Evolutionary conservation across 2,888 invertebrate species (phyloP).

Genomic region (Octonoba sinensis): DNA sequence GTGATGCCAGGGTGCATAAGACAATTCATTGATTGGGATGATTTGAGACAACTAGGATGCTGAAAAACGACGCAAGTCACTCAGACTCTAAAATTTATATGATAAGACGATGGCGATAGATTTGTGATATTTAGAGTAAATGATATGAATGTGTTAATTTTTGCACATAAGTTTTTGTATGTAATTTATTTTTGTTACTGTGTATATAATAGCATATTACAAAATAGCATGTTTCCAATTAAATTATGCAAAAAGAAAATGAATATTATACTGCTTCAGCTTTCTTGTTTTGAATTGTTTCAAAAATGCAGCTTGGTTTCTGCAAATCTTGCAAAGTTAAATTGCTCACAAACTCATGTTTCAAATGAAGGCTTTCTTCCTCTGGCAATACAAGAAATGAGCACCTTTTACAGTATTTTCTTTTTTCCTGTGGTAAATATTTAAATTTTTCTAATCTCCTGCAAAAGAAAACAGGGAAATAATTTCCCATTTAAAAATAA

Average conservation of each 20-base stretch:
- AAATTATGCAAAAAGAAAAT: neutral
- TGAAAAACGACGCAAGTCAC: too few relatives aligned
- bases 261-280: constrained; percentile 77
- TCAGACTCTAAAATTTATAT: too few relatives aligned
- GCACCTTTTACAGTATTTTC: constrained; percentile 70
- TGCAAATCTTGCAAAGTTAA: constrained; percentile 67
- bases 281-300: constrained; percentile 80
- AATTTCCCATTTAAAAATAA: too few relatives aligned
- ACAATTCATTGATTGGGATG: too few relatives aligned
- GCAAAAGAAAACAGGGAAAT: constrained; percentile 65
- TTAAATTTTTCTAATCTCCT: constrained; percentile 73
- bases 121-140: too few relatives aligned
- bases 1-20: too few relatives aligned
- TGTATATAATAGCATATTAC: too few relatives aligned
- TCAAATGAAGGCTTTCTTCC: constrained; percentile 67
- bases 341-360: constrained; percentile 67
- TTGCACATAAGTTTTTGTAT: too few relatives aligned
- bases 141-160: too few relatives aligned
- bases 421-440: constrained; percentile 33
- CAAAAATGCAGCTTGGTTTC: constrained; percentile 74
- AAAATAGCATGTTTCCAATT: neutral
- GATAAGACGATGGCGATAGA: too few relatives aligned
- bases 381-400: constrained; percentile 68
- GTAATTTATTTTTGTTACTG: too few relatives aligned
- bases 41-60: too few relatives aligned